These are phyloP conservation scores for Willowsia nigromaculata DNA, from an alignment of 2,888 invertebrate species.

Conservation along the genomic window DNA sequence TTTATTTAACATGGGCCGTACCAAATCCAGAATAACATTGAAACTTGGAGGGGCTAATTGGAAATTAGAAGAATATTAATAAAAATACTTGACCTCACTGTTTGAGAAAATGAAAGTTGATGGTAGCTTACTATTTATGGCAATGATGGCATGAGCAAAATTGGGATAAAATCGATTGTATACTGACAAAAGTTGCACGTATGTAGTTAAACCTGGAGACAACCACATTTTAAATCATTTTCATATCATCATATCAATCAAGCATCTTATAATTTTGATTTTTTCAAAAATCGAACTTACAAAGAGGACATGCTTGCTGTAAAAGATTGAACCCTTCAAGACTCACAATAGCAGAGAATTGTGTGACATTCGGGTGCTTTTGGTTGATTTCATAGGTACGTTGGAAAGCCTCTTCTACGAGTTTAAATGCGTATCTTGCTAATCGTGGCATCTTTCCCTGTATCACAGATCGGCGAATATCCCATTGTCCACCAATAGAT, in stretches of 20 bases:
- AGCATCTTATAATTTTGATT: too few relatives aligned
- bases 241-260: too few relatives aligned
- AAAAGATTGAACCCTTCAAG: conserved; percentile 54
- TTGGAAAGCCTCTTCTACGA: conserved; percentile 53
- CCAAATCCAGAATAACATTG: conserved; percentile 30
- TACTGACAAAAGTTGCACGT: conserved; percentile 35
- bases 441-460: conserved; percentile 31
- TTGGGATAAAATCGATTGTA: conserved; percentile 61
- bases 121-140: conserved; percentile 43
- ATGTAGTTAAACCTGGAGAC: conserved; percentile 39
- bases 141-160: conserved; percentile 61
- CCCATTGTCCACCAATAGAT: conserved; percentile 58
- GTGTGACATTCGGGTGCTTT: conserved; percentile 47
- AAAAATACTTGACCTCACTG: not conserved
- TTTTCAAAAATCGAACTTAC: too few relatives aligned
- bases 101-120: not conserved
- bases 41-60: conserved; percentile 51
- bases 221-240: too few relatives aligned
- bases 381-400: conserved; percentile 34
- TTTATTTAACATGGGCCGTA: conserved; percentile 50
- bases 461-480: not conserved
- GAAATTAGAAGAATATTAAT: too few relatives aligned
- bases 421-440: conserved; percentile 30
- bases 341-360: conserved; percentile 47
- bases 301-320: conserved; percentile 55